Percentiles rank a stretch among this genome's conserved stretches.
phyloP scores from a whole-genome alignment of 1,140 invertebrate species.

The Phymorhynchus buccinoides region DNA sequence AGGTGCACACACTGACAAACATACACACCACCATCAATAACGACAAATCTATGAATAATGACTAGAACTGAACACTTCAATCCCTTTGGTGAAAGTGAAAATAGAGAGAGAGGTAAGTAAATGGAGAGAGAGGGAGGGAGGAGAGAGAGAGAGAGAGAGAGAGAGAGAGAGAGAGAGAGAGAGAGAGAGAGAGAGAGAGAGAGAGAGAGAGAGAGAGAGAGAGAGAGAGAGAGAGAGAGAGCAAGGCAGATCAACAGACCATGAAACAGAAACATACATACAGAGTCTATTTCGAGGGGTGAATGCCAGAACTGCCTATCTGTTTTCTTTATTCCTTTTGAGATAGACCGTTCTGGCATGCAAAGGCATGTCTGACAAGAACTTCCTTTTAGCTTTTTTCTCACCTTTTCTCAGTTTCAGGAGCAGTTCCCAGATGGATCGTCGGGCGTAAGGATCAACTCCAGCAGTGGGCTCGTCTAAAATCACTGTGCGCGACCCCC shows the following conservation, averaged over 20 bases:
- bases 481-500: constrained; percentile 74
- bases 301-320: too few relatives aligned
- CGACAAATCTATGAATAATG: too few relatives aligned
- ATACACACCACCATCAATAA: neutral
- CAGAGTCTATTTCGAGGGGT: too few relatives aligned
- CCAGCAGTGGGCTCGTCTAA: constrained; percentile 78
- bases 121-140: neutral
- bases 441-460: constrained; percentile 77
- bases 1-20: neutral
- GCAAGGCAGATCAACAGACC: too few relatives aligned
- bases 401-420: constrained; percentile 76
- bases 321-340: too few relatives aligned
- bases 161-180: neutral
- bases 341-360: too few relatives aligned
- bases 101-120: too few relatives aligned
- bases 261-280: too few relatives aligned
- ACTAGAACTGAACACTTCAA: too few relatives aligned
- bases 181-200: neutral
- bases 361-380: too few relatives aligned
- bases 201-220: neutral
- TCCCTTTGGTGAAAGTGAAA: too few relatives aligned
- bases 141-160: neutral
- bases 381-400: too few relatives aligned
- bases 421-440: constrained; percentile 77
- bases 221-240: neutral